These are phyloP conservation scores for Conops quadrifasciatus DNA, from an alignment of 2,888 invertebrate genomes.

Conservation along the genomic window DNA sequence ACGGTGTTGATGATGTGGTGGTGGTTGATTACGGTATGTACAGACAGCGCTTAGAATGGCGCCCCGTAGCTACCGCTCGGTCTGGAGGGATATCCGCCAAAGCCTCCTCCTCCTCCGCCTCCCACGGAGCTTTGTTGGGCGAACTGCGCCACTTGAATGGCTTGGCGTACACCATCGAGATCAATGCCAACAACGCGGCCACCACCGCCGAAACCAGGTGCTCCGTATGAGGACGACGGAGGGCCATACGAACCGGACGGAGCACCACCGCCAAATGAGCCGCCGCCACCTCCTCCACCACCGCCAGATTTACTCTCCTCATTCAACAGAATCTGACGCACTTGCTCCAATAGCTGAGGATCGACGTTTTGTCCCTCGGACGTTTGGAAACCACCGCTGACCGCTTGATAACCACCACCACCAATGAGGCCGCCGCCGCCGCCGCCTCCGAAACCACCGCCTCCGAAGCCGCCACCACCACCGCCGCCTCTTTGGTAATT, in stretches of 20 bases:
- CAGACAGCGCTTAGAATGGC: slow-evolving; percentile 53
- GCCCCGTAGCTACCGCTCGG: slow-evolving; percentile 78
- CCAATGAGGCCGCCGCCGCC: slow-evolving; percentile 66
- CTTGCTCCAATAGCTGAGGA: slow-evolving; percentile 80
- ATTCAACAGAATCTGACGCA: slow-evolving; percentile 83
- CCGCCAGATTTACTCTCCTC: slow-evolving; percentile 76
- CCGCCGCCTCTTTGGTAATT: slow-evolving; percentile 77
- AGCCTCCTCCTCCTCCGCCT: slow-evolving; percentile 64
- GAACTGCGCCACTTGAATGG: slow-evolving; percentile 88
- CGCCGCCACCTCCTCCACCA: slow-evolving; percentile 67
- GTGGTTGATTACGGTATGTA: background rate
- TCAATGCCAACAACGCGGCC: slow-evolving; percentile 80
- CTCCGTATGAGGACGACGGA: slow-evolving; percentile 75
- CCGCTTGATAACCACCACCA: slow-evolving; percentile 79
- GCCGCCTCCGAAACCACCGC: slow-evolving; percentile 62
- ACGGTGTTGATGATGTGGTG: background rate
- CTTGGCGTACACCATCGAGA: slow-evolving; percentile 85
- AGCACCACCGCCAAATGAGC: slow-evolving; percentile 61
- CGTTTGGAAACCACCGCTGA: slow-evolving; percentile 81
- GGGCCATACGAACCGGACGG: slow-evolving; percentile 75
- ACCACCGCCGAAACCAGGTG: slow-evolving; percentile 64
- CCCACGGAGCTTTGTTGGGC: slow-evolving; percentile 72
- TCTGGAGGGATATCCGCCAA: slow-evolving; percentile 68
- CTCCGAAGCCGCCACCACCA: slow-evolving; percentile 67
- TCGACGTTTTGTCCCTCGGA: slow-evolving; percentile 86